Conservation (phyloP, 2,113 vertebrate species). For the Oenanthe melanoleuca region DNA sequence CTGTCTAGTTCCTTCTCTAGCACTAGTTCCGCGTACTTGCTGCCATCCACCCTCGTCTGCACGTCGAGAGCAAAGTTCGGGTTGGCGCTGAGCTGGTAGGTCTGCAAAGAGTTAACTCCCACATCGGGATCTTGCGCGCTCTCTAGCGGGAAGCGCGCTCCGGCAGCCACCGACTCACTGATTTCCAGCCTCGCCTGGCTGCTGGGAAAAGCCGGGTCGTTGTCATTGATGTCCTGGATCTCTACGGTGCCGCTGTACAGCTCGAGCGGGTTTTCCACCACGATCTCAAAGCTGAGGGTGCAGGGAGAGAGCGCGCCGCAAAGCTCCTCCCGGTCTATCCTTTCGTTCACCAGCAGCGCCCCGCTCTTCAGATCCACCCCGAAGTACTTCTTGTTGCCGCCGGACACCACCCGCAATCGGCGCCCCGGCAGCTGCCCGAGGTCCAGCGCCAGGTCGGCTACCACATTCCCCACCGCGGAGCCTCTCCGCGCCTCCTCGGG, state of each 20-base stretch:
- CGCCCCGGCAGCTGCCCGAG: slow-evolving; percentile 65
- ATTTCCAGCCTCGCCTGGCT: slow-evolving; percentile 77
- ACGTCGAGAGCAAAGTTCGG: slow-evolving; percentile 78
- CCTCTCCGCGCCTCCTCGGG: slow-evolving; percentile 79
- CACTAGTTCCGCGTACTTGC: slow-evolving; percentile 79
- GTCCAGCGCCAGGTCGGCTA: slow-evolving; percentile 76
- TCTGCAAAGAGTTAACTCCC: slow-evolving; percentile 81
- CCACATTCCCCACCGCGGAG: slow-evolving; percentile 78
- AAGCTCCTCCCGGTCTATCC: slow-evolving; percentile 82
- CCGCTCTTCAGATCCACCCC: slow-evolving; percentile 77
- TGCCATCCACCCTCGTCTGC: slow-evolving; percentile 75
- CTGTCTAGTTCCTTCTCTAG: slow-evolving; percentile 76
- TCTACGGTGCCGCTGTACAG: slow-evolving; percentile 79
- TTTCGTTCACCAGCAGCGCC: slow-evolving; percentile 77
- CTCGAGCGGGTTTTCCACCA: slow-evolving; percentile 81
- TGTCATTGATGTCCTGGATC: slow-evolving; percentile 83
- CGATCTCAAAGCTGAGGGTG: slow-evolving; percentile 78
- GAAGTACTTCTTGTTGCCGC: slow-evolving; percentile 76
- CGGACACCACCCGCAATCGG: slow-evolving; percentile 72
- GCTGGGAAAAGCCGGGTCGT: slow-evolving; percentile 79
- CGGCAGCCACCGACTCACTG: slow-evolving; percentile 75
- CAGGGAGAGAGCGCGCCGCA: slow-evolving; percentile 78
- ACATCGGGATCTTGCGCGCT: slow-evolving; percentile 83
- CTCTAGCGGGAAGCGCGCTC: slow-evolving; percentile 82
- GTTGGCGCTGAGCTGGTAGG: slow-evolving; percentile 78